phyloP scores from a whole-genome alignment of 1,140 invertebrate species.

The Diachasma alloeum region DNA sequence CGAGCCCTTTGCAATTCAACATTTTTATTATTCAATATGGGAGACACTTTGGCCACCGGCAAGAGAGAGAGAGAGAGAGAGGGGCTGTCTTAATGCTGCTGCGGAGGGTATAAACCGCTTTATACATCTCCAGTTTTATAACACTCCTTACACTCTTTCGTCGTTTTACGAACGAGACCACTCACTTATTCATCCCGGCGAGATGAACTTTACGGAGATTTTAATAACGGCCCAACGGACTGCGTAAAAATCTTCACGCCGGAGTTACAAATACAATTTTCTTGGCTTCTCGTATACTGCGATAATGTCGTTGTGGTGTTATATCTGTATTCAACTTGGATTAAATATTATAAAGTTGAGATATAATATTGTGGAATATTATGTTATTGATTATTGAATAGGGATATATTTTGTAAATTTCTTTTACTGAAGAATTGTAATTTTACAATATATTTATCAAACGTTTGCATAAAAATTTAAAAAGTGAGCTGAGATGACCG shows the following conservation, averaged over 20 bases:
- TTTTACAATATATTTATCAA: too few species aligned
- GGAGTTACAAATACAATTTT: not conserved
- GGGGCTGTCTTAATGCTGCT: conserved; percentile 39
- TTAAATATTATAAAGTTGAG: too few species aligned
- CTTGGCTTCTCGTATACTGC: not conserved
- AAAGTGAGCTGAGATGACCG: too few species aligned
- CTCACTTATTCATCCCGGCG: conserved; percentile 49
- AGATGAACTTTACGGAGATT: conserved; percentile 53
- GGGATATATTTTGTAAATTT: too few species aligned
- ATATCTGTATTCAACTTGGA: too few species aligned
- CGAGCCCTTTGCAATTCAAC: conserved; percentile 1
- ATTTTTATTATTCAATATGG: conserved; percentile 14
- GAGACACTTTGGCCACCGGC: not conserved
- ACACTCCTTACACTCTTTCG: conserved; percentile 35
- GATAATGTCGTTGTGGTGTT: not conserved
- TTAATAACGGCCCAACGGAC: conserved; percentile 42
- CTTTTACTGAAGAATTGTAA: too few species aligned
- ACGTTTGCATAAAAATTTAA: too few species aligned
- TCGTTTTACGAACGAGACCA: conserved; percentile 28
- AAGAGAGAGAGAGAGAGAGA: not conserved
- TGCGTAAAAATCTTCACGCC: conserved; percentile 12
- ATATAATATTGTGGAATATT: too few species aligned
- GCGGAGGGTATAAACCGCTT: conserved; percentile 50
- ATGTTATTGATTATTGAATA: too few species aligned
- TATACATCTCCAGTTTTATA: conserved; percentile 40